Percentiles rank a stretch among this genome's conserved stretches.
phyloP scores from a whole-genome alignment of 2,113 vertebrate genomes.

The Polypterus bichir region DNA sequence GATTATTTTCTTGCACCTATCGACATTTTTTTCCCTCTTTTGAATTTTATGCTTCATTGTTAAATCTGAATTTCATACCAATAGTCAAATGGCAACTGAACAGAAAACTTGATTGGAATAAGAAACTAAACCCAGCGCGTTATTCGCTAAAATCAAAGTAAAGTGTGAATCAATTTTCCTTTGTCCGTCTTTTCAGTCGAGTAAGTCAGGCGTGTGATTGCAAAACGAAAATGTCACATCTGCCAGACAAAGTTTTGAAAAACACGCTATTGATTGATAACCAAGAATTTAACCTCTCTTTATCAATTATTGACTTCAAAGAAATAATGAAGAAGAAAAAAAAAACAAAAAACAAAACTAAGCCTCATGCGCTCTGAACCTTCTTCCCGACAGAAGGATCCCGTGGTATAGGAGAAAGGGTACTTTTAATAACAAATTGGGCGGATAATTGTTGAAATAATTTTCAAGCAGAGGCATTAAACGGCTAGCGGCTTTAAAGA shows the following conservation, averaged over 20 bases:
- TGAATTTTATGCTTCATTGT: too few species aligned
- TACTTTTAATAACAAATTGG: constrained; percentile 13
- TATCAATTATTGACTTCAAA: constrained; percentile 14
- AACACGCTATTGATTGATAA: constrained; percentile 9
- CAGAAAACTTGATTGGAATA: too few species aligned
- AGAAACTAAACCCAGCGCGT: too few species aligned
- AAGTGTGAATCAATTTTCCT: constrained; percentile 1
- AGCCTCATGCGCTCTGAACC: background rate
- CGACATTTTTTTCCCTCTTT: too few species aligned
- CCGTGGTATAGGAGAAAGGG: constrained; percentile 4
- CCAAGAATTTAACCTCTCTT: constrained; percentile 11
- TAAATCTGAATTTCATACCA: too few species aligned
- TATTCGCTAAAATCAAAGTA: background rate
- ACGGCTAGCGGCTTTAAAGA: background rate
- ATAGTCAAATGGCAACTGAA: too few species aligned
- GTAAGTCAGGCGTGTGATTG: constrained; percentile 12
- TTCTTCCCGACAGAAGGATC: constrained; percentile 1
- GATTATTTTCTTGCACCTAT: too few species aligned
- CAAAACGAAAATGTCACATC: constrained; percentile 2
- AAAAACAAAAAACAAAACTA: constrained; percentile 3
- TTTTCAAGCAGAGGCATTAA: constrained; percentile 9
- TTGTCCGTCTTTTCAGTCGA: background rate
- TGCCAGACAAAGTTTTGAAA: background rate
- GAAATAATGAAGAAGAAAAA: constrained; percentile 6
- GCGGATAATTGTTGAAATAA: constrained; percentile 15